These are phyloP conservation scores for Magallana nippona DNA, from an alignment of 2,888 invertebrate species.

Conservation along the genomic window DNA sequence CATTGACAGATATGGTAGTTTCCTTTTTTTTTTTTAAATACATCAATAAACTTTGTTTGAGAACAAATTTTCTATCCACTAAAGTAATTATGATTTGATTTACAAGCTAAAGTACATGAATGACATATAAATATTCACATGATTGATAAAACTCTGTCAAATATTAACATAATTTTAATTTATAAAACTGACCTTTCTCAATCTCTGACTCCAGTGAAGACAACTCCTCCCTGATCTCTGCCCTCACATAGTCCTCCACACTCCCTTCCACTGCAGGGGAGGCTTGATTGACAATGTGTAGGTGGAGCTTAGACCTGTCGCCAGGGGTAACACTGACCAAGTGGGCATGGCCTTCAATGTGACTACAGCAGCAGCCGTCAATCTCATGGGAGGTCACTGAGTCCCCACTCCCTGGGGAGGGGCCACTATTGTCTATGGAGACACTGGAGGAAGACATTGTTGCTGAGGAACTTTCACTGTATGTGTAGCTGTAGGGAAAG, in stretches of 20 bases:
- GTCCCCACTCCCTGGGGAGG: background rate
- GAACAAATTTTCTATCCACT: too few relatives aligned
- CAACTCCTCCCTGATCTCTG: constrained; percentile 63
- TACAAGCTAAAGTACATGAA: too few relatives aligned
- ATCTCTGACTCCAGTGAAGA: constrained; percentile 63
- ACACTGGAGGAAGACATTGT: background rate
- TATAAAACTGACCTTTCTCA: constrained; percentile 59
- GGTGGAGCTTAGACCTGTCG: constrained; percentile 10
- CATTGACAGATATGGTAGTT: too few relatives aligned
- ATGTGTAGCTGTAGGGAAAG: background rate
- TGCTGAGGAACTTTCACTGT: background rate
- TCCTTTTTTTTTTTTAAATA: too few relatives aligned
- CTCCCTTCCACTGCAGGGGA: constrained; percentile 37
- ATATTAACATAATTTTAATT: too few relatives aligned
- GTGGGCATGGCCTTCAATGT: background rate
- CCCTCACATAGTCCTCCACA: constrained; percentile 56
- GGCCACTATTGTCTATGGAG: constrained; percentile 9
- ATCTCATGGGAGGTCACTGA: background rate
- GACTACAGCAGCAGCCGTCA: background rate
- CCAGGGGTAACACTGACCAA: background rate
- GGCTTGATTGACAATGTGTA: constrained; percentile 22
- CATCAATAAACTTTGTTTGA: too few relatives aligned
- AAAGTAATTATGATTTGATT: too few relatives aligned
- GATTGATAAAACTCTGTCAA: too few relatives aligned
- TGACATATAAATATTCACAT: too few relatives aligned